A percentile compares a stretch with the other conserved stretches of the same genome.
Conservation (phyloP, 1,140 invertebrate genomes). For the Drosophila carrolli region DNA sequence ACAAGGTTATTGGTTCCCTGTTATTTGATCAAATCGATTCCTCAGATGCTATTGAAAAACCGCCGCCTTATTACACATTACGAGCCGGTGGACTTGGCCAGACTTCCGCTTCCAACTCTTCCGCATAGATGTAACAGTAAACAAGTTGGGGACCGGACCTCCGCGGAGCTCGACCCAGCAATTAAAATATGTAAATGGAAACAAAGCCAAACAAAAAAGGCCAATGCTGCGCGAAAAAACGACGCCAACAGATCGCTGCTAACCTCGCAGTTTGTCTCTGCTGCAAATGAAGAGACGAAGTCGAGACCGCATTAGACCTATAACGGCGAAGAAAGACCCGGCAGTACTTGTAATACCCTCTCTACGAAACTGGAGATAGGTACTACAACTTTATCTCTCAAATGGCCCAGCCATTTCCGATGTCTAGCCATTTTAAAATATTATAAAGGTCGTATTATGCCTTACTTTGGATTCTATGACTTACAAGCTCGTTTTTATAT, state of each 20-base stretch:
- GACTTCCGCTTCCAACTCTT: slow-evolving; percentile 62
- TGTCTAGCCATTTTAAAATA: too few species aligned
- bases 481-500: too few species aligned
- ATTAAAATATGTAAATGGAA: slow-evolving; percentile 79
- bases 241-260: slow-evolving; percentile 26
- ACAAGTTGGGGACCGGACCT: slow-evolving; percentile 25
- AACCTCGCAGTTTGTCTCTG: slow-evolving; percentile 53
- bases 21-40: neutral
- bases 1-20: slow-evolving; percentile 15
- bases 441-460: too few species aligned
- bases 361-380: neutral
- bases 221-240: slow-evolving; percentile 74
- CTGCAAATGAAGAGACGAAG: slow-evolving; percentile 37
- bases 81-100: slow-evolving; percentile 6
- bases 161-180: slow-evolving; percentile 22
- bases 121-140: slow-evolving; percentile 77
- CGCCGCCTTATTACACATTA: slow-evolving; percentile 39
- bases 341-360: slow-evolving; percentile 3
- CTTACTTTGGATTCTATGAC: too few species aligned
- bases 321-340: slow-evolving; percentile 19
- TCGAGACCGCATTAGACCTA: slow-evolving; percentile 12
- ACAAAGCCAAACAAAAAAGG: slow-evolving; percentile 70
- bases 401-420: too few species aligned
- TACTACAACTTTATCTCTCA: too few species aligned
- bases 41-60: slow-evolving; percentile 1